phyloP scores from a whole-genome alignment of 2,797 vertebrate species.

The Otus scops region DNA sequence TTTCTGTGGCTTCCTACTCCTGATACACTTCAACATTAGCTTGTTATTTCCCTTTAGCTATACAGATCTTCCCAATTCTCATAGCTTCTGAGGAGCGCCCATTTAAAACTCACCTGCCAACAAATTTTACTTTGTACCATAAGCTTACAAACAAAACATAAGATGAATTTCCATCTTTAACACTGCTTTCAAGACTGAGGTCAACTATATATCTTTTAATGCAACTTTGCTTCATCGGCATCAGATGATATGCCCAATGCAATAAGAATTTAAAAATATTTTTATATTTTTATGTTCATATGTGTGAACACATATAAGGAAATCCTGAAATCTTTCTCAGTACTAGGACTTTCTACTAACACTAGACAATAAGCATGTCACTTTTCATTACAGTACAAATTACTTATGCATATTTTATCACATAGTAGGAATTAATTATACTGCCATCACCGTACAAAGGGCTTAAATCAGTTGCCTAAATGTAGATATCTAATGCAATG shows the following conservation, averaged over 20 bases:
- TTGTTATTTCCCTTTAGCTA: not conserved
- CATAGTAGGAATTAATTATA: constrained; percentile 55
- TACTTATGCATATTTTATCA: constrained; percentile 55
- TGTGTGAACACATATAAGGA: not conserved
- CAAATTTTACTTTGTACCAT: not conserved
- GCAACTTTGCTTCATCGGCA: not conserved
- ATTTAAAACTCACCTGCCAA: not conserved
- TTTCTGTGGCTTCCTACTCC: not conserved
- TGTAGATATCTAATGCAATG: not conserved
- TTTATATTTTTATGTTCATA: not conserved
- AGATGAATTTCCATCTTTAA: not conserved
- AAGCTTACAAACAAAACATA: not conserved
- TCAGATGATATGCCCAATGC: not conserved
- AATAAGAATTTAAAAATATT: not conserved
- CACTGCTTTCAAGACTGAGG: not conserved
- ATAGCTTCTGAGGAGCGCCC: not conserved
- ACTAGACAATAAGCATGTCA: not conserved
- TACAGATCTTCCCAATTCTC: not conserved
- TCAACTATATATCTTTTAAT: not conserved
- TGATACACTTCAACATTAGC: not conserved
- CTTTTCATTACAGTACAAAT: constrained; percentile 38
- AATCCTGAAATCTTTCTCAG: not conserved
- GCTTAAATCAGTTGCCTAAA: not conserved
- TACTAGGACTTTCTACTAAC: not conserved
- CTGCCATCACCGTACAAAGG: not conserved